Evolutionary conservation across 2,888 invertebrate species (phyloP), one percentile per base, ranked within the genome.

Genomic region (Chorisops tibialis): DNA sequence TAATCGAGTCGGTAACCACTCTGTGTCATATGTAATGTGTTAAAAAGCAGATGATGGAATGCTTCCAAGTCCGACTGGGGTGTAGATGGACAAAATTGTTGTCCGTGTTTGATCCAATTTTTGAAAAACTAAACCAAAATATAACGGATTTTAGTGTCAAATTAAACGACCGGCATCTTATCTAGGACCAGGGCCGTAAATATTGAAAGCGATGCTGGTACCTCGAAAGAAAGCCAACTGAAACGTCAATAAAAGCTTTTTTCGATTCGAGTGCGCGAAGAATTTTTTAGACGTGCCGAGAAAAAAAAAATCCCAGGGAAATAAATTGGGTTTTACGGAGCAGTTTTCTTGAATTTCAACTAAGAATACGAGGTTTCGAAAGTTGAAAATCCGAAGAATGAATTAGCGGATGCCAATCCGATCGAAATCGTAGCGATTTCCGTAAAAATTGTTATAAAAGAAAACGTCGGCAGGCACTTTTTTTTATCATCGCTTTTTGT

Each of bases 161-260:
- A n/a, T n/a, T n/a, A n/a, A n/a, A n/a, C n/a, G n/a, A n/a, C n/a
- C n/a, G n/a, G n/a, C n/a, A n/a, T n/a, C n/a, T n/a, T n/a, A n/a
- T n/a, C n/a, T n/a, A n/a, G n/a, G n/a, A n/a, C n/a, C n/a, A n/a
- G n/a, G n/a, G n/a, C n/a, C n/a, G n/a, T n/a, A n/a, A n/a, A n/a
- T n/a, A n/a, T n/a, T n/a, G n/a, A n/a, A n/a, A n/a, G n/a, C n/a
- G n/a, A n/a, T n/a, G n/a, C n/a, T n/a, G n/a, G n/a, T n/a, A n/a
- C n/a, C n/a, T n/a, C n/a, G n/a, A n/a, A n/a, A n/a, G n/a, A n/a
- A n/a, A n/a, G n/a, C n/a, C n/a, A n/a, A n/a, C 12, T 50, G 49
- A 62, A 62, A 62, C 62, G 62, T 62, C 62, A 62, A 62, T 58
- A 50, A 62, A 62, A 58, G 51, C 50, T 59, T 63, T 63, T 50